Evolutionary conservation across 2,797 vertebrate genomes (phyloP), one percentile per base, ranked within the genome.

Genomic region (Apogon hyalosoma): DNA sequence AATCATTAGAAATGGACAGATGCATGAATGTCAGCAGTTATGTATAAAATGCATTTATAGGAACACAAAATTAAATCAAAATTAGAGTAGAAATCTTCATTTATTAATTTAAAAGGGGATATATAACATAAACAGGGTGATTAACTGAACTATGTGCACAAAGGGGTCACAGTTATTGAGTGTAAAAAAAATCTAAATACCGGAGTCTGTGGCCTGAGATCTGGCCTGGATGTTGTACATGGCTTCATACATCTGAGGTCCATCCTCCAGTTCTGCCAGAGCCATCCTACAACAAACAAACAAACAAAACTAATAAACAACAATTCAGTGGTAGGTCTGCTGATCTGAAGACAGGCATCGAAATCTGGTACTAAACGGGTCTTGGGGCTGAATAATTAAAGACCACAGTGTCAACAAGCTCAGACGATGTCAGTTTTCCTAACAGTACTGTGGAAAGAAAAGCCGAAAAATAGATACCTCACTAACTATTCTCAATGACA

Each of bases 161-260:
- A 48, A 50, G 8, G n/a, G 11, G 14, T 6, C 14, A 40, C 0
- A 9, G 6, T 36, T 36, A 36, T 36, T 36, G 33, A 9, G 33
- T 36, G 7, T 36, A 36, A 3, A 36, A 3, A 36, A 36, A 57
- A 46, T 70, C 5, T 18, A 69, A 63, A 28, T 92, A 98, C 97
- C 96, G 74, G 93, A 94, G 79, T 90, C 91, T 91, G 93, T 0
- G 85, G 91, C 88, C 84, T 89, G 87, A 13, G 82, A 63, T 47
- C 84, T 15, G 87, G 94, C 88, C 86, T 96, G 96, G 57, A 97
- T 95, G 86, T 97, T 95, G 91, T 95, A 98, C 98, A 98, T 98
- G 14, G 96, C 95, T 90, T 98, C 97, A 52, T 98, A 97, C 36
- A 89, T 95, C 56, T 87, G 91, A 14, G 90, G 95, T 52, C 90